Evolutionary conservation across 37 sponge, comb jelly and placozoan species (phyloP).

Genomic region (Eunapius fragilis): DNA sequence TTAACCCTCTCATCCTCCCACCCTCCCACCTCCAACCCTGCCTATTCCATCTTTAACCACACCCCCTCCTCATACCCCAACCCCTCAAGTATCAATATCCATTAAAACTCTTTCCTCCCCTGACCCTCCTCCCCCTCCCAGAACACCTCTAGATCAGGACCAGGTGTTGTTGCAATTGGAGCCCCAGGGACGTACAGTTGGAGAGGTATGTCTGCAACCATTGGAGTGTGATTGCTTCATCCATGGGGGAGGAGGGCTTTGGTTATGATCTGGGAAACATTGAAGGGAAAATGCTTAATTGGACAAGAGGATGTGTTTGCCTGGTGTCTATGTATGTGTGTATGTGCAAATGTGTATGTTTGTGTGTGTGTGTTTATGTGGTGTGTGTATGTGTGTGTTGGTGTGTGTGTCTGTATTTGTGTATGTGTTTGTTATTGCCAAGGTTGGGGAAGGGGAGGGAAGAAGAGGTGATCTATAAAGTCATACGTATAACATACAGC

Average conservation of each 20-base stretch:
- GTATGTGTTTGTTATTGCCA: too few species aligned
- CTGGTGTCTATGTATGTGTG: background rate
- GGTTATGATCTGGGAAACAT: background rate
- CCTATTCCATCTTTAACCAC: too few species aligned
- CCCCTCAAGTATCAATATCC: too few species aligned
- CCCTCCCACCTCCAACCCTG: too few species aligned
- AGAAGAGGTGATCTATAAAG: too few species aligned
- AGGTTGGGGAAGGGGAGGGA: too few species aligned
- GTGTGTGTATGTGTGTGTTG: background rate
- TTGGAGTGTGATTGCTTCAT: background rate
- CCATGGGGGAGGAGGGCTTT: background rate
- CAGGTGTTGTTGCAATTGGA: constrained; percentile 32
- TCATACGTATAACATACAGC: too few species aligned
- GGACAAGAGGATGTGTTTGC: background rate
- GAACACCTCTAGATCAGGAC: background rate
- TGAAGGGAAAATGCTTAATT: background rate
- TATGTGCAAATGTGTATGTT: background rate
- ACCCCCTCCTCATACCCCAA: too few species aligned
- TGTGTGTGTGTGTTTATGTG: constrained; percentile 4
- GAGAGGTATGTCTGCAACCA: constrained; percentile 39
- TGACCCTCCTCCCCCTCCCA: background rate
- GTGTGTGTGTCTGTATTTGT: background rate
- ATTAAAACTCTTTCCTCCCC: too few species aligned
- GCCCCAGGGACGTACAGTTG: constrained; percentile 49
- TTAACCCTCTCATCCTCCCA: too few species aligned